A percentile compares a stretch with the other conserved stretches of the same genome.
Conservation (phyloP, 2,797 vertebrate species). For the Silurus aristotelis region DNA sequence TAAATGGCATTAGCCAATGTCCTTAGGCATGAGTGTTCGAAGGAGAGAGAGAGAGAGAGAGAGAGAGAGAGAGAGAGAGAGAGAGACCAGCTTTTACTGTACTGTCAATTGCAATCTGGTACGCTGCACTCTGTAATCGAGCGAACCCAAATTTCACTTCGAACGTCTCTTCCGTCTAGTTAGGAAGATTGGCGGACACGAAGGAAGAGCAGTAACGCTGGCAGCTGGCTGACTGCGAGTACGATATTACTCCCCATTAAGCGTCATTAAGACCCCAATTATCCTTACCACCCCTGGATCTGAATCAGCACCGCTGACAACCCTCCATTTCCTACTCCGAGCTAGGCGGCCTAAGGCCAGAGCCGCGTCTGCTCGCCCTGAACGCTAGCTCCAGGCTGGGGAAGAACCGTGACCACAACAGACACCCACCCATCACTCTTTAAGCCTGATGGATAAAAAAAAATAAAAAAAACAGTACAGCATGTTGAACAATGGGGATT, state of each 20-base stretch:
- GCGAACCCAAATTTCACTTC: constrained; percentile 52
- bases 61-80: background rate
- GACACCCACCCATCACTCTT: constrained; percentile 58
- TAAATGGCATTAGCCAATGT: constrained; percentile 6
- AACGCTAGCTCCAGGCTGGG: constrained; percentile 45
- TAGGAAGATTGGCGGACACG: constrained; percentile 70
- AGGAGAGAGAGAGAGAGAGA: background rate
- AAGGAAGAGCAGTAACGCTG: constrained; percentile 62
- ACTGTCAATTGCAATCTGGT: constrained; percentile 33
- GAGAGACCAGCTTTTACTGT: background rate
- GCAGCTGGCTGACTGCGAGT: constrained; percentile 70
- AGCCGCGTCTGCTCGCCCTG: constrained; percentile 41
- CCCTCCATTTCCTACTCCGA: constrained; percentile 41
- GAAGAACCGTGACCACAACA: constrained; percentile 37
- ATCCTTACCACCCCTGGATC: constrained; percentile 61
- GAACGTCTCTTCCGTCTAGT: constrained; percentile 63
- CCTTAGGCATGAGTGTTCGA: constrained; percentile 3
- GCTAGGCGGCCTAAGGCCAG: constrained; percentile 40
- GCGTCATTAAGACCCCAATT: constrained; percentile 72
- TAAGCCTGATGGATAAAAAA: constrained; percentile 69
- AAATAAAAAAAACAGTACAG: constrained; percentile 54
- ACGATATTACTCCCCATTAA: constrained; percentile 66
- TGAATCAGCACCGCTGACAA: constrained; percentile 49
- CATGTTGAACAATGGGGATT: constrained; percentile 74
- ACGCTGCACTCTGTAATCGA: constrained; percentile 24